A percentile compares a stretch with the other conserved stretches of the same genome.
Evolutionary conservation across 35 echinoderm and acorn worm species (phyloP).

Genomic region (Eucidaris tribuloides): DNA sequence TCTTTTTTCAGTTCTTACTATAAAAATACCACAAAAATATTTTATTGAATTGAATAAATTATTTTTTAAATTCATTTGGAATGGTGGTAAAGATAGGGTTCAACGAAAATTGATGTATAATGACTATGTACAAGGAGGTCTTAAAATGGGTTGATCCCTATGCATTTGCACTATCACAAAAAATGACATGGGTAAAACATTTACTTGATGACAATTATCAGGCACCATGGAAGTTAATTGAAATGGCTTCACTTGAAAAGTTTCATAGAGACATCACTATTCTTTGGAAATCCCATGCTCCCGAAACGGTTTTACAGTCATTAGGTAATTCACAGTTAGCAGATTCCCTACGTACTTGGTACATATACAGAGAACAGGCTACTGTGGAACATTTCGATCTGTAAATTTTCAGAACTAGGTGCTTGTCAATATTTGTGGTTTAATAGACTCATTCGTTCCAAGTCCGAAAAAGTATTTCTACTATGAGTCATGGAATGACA

Average conservation of each 20-base stretch:
- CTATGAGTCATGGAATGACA: constrained; percentile 5
- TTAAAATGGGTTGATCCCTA: background rate
- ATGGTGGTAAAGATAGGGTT: constrained; percentile 10
- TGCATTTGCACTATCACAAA: background rate
- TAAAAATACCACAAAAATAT: background rate
- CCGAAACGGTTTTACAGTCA: background rate
- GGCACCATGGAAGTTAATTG: background rate
- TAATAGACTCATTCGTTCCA: background rate
- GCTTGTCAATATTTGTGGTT: constrained; percentile 16
- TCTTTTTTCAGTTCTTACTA: background rate
- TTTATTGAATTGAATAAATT: background rate
- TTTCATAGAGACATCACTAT: background rate
- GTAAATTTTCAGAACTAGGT: background rate
- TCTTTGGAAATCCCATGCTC: background rate
- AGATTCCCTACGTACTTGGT: constrained; percentile 1
- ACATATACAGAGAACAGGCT: constrained; percentile 2
- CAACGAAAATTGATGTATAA: background rate
- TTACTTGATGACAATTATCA: background rate
- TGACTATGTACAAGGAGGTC: background rate
- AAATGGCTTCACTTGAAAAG: background rate
- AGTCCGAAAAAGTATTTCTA: background rate
- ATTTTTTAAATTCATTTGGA: constrained; percentile 14
- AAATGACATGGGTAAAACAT: constrained; percentile 13
- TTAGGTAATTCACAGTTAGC: background rate
- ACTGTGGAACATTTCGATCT: background rate